These are phyloP conservation scores for Odontophorus gujanensis DNA, from an alignment of 2,113 vertebrate genomes.

Conservation along the genomic window DNA sequence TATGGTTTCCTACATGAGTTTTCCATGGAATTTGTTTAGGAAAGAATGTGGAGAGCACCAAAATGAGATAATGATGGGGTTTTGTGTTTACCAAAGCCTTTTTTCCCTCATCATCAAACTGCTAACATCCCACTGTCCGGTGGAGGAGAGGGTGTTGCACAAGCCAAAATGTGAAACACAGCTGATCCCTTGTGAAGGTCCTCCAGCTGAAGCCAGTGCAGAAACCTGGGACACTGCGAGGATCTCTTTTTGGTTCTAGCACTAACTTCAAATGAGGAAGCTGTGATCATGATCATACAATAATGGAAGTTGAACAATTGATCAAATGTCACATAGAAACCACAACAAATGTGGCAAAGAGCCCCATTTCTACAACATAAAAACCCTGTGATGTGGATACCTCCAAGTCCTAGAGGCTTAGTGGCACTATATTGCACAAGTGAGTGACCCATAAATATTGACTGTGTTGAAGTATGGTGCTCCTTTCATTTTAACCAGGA, in stretches of 20 bases:
- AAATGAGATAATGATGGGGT: constrained; percentile 81
- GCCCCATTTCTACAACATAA: neutral
- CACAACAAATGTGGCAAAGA: neutral
- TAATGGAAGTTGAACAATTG: accelerated
- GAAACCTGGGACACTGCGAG: accelerated
- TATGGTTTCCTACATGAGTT: constrained; percentile 74
- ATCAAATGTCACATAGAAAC: accelerated
- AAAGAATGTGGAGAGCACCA: constrained; percentile 73
- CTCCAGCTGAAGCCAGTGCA: neutral
- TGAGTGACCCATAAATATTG: neutral
- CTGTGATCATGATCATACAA: accelerated
- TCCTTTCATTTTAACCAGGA: neutral
- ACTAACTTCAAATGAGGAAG: neutral
- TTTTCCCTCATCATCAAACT: constrained; percentile 51
- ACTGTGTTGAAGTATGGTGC: accelerated
- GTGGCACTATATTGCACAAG: accelerated
- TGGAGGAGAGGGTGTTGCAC: neutral
- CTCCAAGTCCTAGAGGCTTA: neutral
- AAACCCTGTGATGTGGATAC: neutral
- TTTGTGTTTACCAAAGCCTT: constrained; percentile 77
- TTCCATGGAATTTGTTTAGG: constrained; percentile 77
- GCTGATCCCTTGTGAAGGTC: neutral
- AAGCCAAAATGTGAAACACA: neutral
- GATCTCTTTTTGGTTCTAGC: neutral
- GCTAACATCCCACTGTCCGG: neutral